phyloP scores from a whole-genome alignment of 1,140 invertebrate genomes.

The Dryas iulia region DNA sequence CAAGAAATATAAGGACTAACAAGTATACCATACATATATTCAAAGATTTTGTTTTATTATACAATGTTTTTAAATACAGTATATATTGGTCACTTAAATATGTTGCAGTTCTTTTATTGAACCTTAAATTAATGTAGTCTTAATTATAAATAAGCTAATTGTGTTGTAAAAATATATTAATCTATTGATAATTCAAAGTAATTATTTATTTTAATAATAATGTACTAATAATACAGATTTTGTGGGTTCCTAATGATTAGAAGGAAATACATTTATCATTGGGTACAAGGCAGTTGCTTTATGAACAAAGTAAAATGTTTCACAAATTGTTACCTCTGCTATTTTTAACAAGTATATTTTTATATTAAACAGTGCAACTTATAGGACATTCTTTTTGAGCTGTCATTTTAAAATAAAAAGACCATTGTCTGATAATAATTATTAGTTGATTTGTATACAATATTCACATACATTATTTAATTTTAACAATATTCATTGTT shows the following conservation, averaged over 20 bases:
- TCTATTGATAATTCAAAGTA: not conserved
- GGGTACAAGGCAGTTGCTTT: too few species aligned
- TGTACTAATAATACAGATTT: not conserved
- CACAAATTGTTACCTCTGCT: too few species aligned
- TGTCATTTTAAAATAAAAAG: too few species aligned
- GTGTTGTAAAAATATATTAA: too few species aligned
- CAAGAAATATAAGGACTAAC: conserved; percentile 12
- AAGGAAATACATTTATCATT: not conserved
- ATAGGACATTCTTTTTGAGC: too few species aligned
- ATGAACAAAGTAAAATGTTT: too few species aligned
- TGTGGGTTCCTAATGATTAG: not conserved
- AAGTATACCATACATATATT: not conserved
- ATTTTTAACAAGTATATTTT: too few species aligned
- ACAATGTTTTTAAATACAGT: not conserved
- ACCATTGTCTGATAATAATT: too few species aligned
- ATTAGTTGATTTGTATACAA: not conserved
- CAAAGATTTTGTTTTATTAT: not conserved
- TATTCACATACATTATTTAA: not conserved
- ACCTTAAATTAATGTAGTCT: not conserved
- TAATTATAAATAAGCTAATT: not conserved
- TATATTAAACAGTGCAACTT: too few species aligned
- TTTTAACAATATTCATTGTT: not conserved
- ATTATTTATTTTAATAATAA: not conserved
- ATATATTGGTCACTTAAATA: not conserved
- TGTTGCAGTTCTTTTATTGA: not conserved